Percentiles rank a stretch among this genome's conserved stretches.
Conservation (phyloP, 2,888 invertebrate species). For the Spilosoma lubricipeda region DNA sequence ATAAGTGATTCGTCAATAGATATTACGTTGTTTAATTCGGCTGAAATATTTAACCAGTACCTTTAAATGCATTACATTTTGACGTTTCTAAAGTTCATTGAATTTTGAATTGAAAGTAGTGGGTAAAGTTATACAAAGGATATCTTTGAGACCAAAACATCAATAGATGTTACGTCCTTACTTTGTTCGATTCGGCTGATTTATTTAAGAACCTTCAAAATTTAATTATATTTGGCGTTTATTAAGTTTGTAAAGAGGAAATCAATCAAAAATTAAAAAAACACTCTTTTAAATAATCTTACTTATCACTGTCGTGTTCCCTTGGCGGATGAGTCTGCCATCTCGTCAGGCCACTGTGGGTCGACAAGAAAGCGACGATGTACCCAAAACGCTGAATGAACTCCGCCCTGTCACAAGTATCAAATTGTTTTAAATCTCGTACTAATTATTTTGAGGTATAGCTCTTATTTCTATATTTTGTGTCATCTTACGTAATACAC, state of each 20-base stretch:
- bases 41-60: no score
- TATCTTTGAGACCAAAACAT: no score
- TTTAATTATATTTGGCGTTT: no score
- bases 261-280: not conserved
- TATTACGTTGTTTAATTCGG: no score
- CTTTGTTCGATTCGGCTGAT: no score
- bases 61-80: no score
- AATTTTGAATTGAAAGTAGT: no score
- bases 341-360: slow-evolving; percentile 95
- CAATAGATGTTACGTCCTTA: no score
- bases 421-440: slow-evolving; percentile 3
- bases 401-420: slow-evolving; percentile 89
- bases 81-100: no score
- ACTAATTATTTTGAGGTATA: not conserved
- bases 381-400: slow-evolving; percentile 94
- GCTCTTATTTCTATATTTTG: not conserved
- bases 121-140: no score
- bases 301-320: slow-evolving; percentile 77
- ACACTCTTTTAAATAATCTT: slow-evolving; percentile 8
- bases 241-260: not conserved
- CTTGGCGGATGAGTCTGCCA: slow-evolving; percentile 91
- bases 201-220: not conserved
- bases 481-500: not conserved
- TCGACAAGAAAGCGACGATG: slow-evolving; percentile 94
- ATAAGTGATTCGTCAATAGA: no score